These are phyloP conservation scores for Neoscelio sp. DNA, from an alignment of 2,888 invertebrate species.

Conservation along the genomic window DNA sequence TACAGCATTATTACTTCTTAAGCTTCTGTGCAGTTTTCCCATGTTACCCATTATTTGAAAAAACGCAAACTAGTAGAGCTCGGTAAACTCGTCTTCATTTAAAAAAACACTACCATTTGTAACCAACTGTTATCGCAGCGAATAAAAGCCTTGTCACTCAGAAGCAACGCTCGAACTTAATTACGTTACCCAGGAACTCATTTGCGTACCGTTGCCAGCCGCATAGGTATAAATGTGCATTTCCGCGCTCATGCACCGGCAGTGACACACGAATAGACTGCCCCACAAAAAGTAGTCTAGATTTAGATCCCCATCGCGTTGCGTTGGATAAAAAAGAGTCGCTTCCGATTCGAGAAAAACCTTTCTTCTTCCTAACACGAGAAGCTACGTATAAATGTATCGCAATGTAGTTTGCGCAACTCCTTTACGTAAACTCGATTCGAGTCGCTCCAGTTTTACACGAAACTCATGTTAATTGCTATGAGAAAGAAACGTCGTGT, in stretches of 20 bases:
- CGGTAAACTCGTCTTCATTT: background rate
- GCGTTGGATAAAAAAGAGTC: slow-evolving; percentile 6
- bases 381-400: slow-evolving; percentile 9
- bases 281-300: slow-evolving; percentile 25
- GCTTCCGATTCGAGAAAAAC: slow-evolving; percentile 9
- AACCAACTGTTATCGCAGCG: slow-evolving; percentile 23
- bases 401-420: slow-evolving; percentile 29
- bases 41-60: too few relatives aligned
- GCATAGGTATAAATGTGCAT: slow-evolving; percentile 31
- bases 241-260: slow-evolving; percentile 36
- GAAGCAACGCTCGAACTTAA: slow-evolving; percentile 35
- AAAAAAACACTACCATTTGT: slow-evolving; percentile 16
- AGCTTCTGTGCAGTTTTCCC: too few relatives aligned
- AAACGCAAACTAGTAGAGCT: too few relatives aligned
- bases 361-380: slow-evolving; percentile 3
- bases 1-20: too few relatives aligned
- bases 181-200: slow-evolving; percentile 25
- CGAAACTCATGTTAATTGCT: slow-evolving; percentile 41
- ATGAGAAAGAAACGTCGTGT: slow-evolving; percentile 18
- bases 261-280: slow-evolving; percentile 16
- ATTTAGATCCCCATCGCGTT: slow-evolving; percentile 6
- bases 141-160: slow-evolving; percentile 35
- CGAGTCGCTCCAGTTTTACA: slow-evolving; percentile 36
- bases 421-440: slow-evolving; percentile 30
- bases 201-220: slow-evolving; percentile 8